Evolutionary conservation across 2,888 invertebrate genomes (phyloP), one percentile per base, ranked within the genome.

Genomic region (Alsophila aescularia): DNA sequence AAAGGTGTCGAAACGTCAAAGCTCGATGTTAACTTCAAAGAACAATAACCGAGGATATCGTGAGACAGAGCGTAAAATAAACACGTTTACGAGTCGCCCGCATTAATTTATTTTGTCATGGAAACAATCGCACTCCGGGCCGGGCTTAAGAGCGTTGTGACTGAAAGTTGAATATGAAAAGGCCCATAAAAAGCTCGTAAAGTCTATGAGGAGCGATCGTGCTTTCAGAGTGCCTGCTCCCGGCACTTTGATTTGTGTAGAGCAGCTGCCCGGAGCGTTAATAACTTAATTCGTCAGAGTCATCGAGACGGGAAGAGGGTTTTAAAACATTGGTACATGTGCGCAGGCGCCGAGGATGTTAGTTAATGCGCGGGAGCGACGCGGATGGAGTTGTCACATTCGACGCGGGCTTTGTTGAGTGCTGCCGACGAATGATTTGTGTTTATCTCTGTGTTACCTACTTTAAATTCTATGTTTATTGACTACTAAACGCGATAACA

Each of bases 211-310:
- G 77, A 82, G 80, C 71, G 79, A 75, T 76, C 75, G 79, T 77
- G 82, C 79, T 79, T 73, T 81, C 77, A 87, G 74, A 80, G 79
- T 77, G 79, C 15, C 21, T 47, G 14, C 45, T 49, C 39, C 32
- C 43, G 79, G 70, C 81, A 77, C 87, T 89, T 90, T 91, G 90
- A 91, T 91, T 90, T 91, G 91, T 90, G 83, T 82, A 69, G 73
- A 85, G 79, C 91, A 91, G 91, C 91, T 91, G 90, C 78, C 81
- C 69, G 72, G 71, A 83, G 83, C 87, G 88, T 89, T 91, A 90
- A 91, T 90, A 90, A 87, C 89, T 90, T 90, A 90, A 91, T 91
- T 90, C 90, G 89, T 91, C 88, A 90, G 86, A 87, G 87, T 79
- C 77, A 80, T 77, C 76, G 77, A 77, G 72, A 82, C 83, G 86